phyloP scores from a whole-genome alignment of 2,797 vertebrate genomes.

The Kryptopterus vitreolus region DNA sequence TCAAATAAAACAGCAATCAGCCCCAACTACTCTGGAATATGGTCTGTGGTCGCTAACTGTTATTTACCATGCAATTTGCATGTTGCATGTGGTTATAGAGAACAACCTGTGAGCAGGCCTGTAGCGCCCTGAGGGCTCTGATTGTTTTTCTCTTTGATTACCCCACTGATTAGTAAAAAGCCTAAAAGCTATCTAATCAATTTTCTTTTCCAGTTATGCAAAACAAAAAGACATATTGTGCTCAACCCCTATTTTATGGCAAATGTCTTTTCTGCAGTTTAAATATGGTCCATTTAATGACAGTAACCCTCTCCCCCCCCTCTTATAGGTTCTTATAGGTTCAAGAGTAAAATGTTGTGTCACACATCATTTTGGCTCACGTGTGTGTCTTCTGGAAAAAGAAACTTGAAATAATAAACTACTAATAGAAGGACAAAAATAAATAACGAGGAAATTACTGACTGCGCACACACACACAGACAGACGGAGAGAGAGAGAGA shows the following conservation, averaged over 20 bases:
- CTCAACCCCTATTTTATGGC: background rate
- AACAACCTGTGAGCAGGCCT: background rate
- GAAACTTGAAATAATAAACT: background rate
- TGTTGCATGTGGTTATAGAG: background rate
- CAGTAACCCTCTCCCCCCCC: too few relatives aligned
- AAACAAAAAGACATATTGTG: background rate
- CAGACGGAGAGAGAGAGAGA: too few relatives aligned
- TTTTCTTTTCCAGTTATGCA: background rate
- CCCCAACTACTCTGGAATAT: background rate
- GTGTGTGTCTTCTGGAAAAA: background rate
- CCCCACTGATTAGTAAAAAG: background rate
- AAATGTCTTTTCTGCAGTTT: too few relatives aligned
- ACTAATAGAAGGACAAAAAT: slow-evolving; percentile 25
- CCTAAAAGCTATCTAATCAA: background rate
- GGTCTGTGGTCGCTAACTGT: background rate
- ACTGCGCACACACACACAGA: background rate
- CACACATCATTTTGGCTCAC: background rate
- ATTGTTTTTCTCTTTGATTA: background rate
- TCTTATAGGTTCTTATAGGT: background rate
- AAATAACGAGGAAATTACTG: slow-evolving; percentile 23
- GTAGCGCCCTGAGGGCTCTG: background rate
- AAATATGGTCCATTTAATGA: too few relatives aligned
- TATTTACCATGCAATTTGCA: background rate
- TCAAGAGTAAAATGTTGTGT: background rate
- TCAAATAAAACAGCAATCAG: background rate